Percentiles rank a stretch among this genome's conserved stretches.
Evolutionary conservation across 2,113 vertebrate species (phyloP).

Genomic region (Perca flavescens): DNA sequence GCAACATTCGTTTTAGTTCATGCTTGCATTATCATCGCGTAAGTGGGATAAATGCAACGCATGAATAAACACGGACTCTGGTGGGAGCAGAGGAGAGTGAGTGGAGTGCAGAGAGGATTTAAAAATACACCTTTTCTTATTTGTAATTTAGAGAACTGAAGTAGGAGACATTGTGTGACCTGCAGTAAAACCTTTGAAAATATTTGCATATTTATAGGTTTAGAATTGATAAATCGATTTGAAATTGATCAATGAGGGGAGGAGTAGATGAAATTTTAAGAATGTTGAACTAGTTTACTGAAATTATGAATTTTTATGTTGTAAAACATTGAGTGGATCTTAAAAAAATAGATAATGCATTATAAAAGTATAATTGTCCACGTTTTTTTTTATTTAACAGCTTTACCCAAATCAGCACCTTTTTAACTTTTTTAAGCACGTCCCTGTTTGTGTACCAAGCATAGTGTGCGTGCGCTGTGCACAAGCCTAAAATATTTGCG

Average conservation of each 20-base stretch:
- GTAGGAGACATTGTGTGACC: neutral
- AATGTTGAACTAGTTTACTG: neutral
- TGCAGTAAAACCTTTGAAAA: neutral
- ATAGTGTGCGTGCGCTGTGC: too few species aligned
- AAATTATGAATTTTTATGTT: neutral
- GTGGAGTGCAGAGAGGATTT: slow-evolving; percentile 1
- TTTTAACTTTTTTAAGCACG: too few species aligned
- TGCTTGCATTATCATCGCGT: slow-evolving; percentile 35
- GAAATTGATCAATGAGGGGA: neutral
- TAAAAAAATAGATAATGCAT: neutral
- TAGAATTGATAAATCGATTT: neutral
- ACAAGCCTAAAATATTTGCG: too few species aligned
- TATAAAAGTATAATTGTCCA: neutral
- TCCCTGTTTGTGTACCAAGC: too few species aligned
- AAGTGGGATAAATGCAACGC: slow-evolving; percentile 34
- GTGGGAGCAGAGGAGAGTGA: slow-evolving; percentile 30
- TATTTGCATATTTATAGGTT: neutral
- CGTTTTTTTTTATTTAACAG: neutral
- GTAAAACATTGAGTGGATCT: neutral
- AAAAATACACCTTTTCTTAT: neutral
- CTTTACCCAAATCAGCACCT: too few species aligned
- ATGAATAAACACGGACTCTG: slow-evolving; percentile 37
- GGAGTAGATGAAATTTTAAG: neutral
- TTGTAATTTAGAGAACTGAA: neutral
- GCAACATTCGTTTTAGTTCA: slow-evolving; percentile 49